A percentile compares a stretch with the other conserved stretches of the same genome.
Conservation (phyloP, 2,888 invertebrate genomes). For the Athripsodes cinereus region DNA sequence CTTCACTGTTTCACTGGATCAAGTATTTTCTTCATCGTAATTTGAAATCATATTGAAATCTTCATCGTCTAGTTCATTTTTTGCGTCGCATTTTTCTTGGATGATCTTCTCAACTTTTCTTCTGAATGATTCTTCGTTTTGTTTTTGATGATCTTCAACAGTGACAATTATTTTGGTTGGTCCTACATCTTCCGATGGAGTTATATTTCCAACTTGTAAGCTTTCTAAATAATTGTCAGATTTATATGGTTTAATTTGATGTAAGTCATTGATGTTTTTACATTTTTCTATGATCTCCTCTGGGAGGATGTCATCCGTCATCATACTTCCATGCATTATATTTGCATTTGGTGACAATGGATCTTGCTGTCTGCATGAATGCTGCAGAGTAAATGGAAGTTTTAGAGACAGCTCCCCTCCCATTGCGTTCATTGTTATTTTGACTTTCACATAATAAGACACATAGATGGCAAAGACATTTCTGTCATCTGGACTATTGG, state of each 20-base stretch:
- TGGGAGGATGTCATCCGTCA: constrained; percentile 46
- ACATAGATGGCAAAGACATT: constrained; percentile 89
- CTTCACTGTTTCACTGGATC: constrained; percentile 41
- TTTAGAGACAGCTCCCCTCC: constrained; percentile 75
- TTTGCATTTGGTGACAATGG: constrained; percentile 32
- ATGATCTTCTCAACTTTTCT: not conserved
- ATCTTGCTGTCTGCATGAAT: constrained; percentile 61
- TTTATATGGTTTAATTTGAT: constrained; percentile 2
- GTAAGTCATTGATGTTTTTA: constrained; percentile 5
- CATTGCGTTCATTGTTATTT: constrained; percentile 72
- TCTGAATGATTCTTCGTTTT: constrained; percentile 35
- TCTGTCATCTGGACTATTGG: constrained; percentile 61
- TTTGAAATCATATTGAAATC: constrained; percentile 47
- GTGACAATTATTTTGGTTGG: constrained; percentile 35
- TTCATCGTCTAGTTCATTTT: constrained; percentile 39
- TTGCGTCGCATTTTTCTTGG: constrained; percentile 13
- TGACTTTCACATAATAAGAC: constrained; percentile 86
- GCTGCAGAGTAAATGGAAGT: constrained; percentile 73
- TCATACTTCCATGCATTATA: constrained; percentile 37
- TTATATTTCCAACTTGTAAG: constrained; percentile 30
- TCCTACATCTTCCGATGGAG: constrained; percentile 46
- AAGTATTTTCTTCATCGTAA: constrained; percentile 47
- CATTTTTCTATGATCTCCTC: constrained; percentile 39
- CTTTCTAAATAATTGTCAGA: constrained; percentile 18
- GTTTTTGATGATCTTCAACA: constrained; percentile 31